Evolutionary conservation across 2,888 invertebrate genomes (phyloP), one percentile per base, ranked within the genome.

Genomic region (Exephanes ischioxanthus): DNA sequence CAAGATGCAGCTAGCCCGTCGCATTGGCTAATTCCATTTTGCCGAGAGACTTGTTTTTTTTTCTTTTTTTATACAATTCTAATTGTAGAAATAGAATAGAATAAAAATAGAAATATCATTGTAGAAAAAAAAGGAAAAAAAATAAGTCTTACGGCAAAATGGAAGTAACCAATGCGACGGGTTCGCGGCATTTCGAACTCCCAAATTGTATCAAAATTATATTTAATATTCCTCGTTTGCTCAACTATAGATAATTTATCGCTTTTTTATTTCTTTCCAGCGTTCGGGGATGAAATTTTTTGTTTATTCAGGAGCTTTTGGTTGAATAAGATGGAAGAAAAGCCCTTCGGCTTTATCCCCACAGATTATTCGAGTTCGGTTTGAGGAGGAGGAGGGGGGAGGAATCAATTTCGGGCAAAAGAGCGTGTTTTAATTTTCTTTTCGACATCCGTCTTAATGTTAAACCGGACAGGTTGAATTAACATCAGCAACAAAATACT

Each of bases 11-110:
- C 41, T 4, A 45, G 26, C 3, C 19, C 48, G 22, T 61, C 19
- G 45, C 66, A 30, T 48, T 66, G 66, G 51, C 33, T 76, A 33
- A 1, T 33, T 77, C 66, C 77, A 19, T 19, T 73, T 16, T 61
- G 16, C 26, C n/a, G 11, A n/a, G 19, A 73, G 48, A 53, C 19
- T 7, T 53, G 7, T 0, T 48, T 16, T 26, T 1, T 16, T 26
- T 45, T 48, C 48, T 75, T 63, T n/a, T 75, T 48, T 48, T 30
- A 14, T 75, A 41, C 41, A 41, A 41, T 16, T 58, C 26, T 2
- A 26, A 26, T 26, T 26, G 0, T 26, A 26, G 26, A 26, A 26
- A 26, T 26, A 26, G 26, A 26, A 26, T 26, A 26, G 26, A 26
- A 26, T 26, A 26, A 0, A 26, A 26, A 26, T 26, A 26, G 2